These are phyloP conservation scores for Lycophotia porphyrea DNA, from an alignment of 2,888 invertebrate genomes.

Conservation along the genomic window DNA sequence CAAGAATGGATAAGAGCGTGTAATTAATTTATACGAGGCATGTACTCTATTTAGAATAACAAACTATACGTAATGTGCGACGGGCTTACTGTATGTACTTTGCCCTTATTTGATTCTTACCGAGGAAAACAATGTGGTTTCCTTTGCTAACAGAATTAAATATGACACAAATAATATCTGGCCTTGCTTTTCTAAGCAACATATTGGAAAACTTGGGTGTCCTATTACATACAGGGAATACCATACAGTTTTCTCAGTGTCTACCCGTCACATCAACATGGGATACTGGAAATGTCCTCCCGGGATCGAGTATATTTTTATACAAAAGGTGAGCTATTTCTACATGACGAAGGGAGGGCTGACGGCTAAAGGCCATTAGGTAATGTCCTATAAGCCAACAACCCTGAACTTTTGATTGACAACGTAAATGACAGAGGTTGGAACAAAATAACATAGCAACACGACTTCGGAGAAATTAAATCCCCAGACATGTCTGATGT, in stretches of 20 bases:
- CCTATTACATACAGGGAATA: background rate
- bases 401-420: conserved; percentile 82
- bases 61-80: conserved; percentile 22
- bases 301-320: conserved; percentile 53
- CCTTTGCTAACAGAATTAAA: conserved; percentile 15
- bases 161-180: conserved; percentile 15
- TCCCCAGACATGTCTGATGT: conserved; percentile 27
- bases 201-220: conserved; percentile 10
- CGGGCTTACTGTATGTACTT: conserved; percentile 21
- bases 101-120: conserved; percentile 1
- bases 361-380: conserved; percentile 77
- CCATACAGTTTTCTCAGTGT: conserved; percentile 9
- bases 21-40: conserved; percentile 47
- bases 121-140: conserved; percentile 13
- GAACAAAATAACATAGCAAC: conserved; percentile 62
- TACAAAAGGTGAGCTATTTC: conserved; percentile 79
- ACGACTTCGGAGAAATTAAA: conserved; percentile 38
- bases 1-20: conserved; percentile 29
- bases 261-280: conserved; percentile 4
- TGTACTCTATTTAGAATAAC: conserved; percentile 32
- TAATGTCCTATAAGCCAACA: conserved; percentile 67
- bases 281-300: conserved; percentile 28
- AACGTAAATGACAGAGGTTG: conserved; percentile 76
- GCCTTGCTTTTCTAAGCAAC: conserved; percentile 9
- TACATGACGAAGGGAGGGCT: conserved; percentile 77